phyloP scores from a whole-genome alignment of 2,797 vertebrate genomes.

The Betta splendens region DNA sequence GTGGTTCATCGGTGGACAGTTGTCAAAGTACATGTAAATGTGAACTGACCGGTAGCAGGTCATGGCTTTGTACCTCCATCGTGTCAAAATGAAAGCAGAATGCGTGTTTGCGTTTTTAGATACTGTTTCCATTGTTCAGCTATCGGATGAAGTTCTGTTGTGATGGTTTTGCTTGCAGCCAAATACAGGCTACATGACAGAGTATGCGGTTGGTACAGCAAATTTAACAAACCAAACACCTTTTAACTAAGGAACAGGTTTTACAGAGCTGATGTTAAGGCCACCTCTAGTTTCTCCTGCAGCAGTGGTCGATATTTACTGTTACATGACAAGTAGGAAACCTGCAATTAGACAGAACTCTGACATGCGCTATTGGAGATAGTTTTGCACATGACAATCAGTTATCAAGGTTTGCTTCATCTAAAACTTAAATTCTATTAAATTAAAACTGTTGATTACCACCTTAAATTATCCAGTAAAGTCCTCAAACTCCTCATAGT shows the following conservation, averaged over 20 bases:
- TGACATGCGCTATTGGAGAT: constrained; percentile 25
- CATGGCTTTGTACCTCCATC: constrained; percentile 8
- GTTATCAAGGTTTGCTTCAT: constrained; percentile 32
- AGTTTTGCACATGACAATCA: constrained; percentile 67
- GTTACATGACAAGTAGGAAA: constrained; percentile 9
- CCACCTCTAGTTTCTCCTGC: constrained; percentile 24
- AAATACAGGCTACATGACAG: not conserved
- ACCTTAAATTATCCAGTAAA: not conserved
- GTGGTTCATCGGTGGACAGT: constrained; percentile 1
- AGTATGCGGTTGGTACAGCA: too few species aligned
- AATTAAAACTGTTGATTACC: constrained; percentile 2
- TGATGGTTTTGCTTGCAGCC: not conserved
- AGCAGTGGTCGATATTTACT: constrained; percentile 24
- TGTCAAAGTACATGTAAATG: not conserved
- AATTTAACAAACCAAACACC: too few species aligned
- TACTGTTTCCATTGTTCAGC: constrained; percentile 1
- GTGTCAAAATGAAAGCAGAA: constrained; percentile 11
- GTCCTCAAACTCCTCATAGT: not conserved
- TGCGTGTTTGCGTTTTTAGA: constrained; percentile 5
- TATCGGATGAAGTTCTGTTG: not conserved
- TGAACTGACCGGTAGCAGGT: not conserved
- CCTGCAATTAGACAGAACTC: constrained; percentile 14
- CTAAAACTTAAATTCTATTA: constrained; percentile 17
- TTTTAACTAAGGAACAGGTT: not conserved
- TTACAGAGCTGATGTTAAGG: not conserved